Conservation (phyloP, 2,888 invertebrate species). For the Aphidius colemani region DNA sequence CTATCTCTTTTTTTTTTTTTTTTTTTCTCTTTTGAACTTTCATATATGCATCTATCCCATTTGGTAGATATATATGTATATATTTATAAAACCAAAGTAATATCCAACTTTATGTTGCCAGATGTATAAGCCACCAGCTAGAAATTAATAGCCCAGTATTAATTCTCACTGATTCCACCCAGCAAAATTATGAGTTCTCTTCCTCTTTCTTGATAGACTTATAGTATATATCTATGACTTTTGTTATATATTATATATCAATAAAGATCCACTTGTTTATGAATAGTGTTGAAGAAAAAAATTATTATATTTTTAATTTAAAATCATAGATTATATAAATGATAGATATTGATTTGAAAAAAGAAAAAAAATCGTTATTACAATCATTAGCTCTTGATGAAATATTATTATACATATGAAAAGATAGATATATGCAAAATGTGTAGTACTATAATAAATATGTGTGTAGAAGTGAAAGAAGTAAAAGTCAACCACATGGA, state of each 20-base stretch:
- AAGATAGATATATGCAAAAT: background rate
- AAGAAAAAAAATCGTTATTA: constrained; percentile 16
- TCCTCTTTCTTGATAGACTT: constrained; percentile 56
- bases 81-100: constrained; percentile 27
- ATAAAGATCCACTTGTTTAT: no score
- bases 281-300: no score
- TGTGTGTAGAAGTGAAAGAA: background rate
- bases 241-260: background rate
- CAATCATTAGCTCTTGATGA: background rate
- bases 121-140: constrained; percentile 39
- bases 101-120: constrained; percentile 30
- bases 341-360: background rate
- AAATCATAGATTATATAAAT: background rate
- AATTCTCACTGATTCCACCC: constrained; percentile 57
- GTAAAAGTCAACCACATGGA: constrained; percentile 18
- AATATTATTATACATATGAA: background rate
- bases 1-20: constrained; percentile 7
- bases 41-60: constrained; percentile 11
- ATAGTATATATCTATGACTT: constrained; percentile 40
- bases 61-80: constrained; percentile 8
- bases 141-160: constrained; percentile 59
- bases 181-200: constrained; percentile 56
- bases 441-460: background rate
- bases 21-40: constrained; percentile 16
- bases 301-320: no score